Conservation (phyloP, 2,113 vertebrate genomes). For the Myrmecobius fasciatus region DNA sequence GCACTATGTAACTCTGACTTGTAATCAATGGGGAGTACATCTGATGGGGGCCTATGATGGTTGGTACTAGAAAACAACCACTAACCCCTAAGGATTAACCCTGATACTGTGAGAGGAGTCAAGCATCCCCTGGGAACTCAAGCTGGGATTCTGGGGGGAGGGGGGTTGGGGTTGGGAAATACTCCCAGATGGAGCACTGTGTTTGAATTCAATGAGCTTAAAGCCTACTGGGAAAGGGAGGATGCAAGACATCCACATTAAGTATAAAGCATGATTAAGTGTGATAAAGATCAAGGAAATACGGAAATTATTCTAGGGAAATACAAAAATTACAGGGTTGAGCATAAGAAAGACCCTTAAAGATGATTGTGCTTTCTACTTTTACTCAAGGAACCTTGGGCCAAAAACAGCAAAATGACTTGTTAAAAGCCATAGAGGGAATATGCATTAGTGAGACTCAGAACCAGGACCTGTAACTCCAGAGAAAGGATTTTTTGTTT, state of each 20-base stretch:
- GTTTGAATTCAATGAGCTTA: not conserved
- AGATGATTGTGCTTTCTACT: not conserved
- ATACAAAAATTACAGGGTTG: not conserved
- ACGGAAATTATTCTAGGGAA: not conserved
- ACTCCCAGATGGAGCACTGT: not conserved
- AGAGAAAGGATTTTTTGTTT: not conserved
- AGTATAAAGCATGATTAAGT: not conserved
- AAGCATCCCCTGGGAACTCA: not conserved
- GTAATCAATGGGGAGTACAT: not conserved
- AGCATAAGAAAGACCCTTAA: not conserved
- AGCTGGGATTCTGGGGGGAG: not conserved
- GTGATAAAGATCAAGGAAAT: not conserved
- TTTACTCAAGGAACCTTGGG: not conserved
- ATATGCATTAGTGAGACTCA: not conserved
- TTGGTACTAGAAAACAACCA: not conserved
- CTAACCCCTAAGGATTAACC: not conserved
- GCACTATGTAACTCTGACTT: not conserved
- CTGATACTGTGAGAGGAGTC: not conserved
- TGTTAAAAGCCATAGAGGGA: not conserved
- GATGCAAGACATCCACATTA: not conserved
- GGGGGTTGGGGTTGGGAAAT: too few species aligned
- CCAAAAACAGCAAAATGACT: not conserved
- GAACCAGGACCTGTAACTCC: not conserved
- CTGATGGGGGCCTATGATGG: not conserved
- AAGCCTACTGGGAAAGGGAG: not conserved